Evolutionary conservation across 2,797 vertebrate species (phyloP), one percentile per base, ranked within the genome.

Genomic region (Galagoides demidoff): DNA sequence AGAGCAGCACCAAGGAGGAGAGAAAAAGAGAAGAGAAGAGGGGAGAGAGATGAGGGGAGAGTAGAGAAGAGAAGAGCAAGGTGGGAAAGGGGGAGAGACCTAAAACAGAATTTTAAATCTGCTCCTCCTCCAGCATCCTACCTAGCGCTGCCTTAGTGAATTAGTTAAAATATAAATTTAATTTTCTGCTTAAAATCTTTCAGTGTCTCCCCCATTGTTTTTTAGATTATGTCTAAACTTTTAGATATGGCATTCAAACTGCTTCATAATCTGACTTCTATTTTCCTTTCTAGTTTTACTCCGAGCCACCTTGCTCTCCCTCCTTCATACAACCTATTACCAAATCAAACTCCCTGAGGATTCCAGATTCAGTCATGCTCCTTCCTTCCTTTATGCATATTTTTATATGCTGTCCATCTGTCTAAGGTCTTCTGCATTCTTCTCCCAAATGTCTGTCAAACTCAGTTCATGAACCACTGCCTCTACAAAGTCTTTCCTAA

Each of bases 121-220:
- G 45, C 31, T 93, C 11, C 43, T 71, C 66, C 92, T 85, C 39
- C 68, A 90, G 11, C 77, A 96, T n/a, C 39, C 83, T 17, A 43
- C 3, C 73, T 64, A 92, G 13, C 6, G 31, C 19, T 71, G 45
- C 7, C 25, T 93, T 61, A 85, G 74, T 49, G 34, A 87, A 79
- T 66, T 57, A 90, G 29, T 87, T 85, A 87, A 79, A 95, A 92
- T 37, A 39, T 52, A 90, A 92, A 49, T 78, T 68, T 90, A 73
- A 95, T 74, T 77, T 94, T 96, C 78, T 94, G 45, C 34, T 93
- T 93, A 82, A 82, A 92, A 68, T 77, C 83, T 27, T 73, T 88
- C 29, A 52, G 0, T 83, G 52, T 79, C 37, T 68, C 19, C 78
- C 73, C 20, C 3, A 6, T 1, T 63, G 12, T 82, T 90, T 73